phyloP scores from a whole-genome alignment of 1,140 invertebrate genomes.

The Pachyrhynchus sulphureomaculatus region DNA sequence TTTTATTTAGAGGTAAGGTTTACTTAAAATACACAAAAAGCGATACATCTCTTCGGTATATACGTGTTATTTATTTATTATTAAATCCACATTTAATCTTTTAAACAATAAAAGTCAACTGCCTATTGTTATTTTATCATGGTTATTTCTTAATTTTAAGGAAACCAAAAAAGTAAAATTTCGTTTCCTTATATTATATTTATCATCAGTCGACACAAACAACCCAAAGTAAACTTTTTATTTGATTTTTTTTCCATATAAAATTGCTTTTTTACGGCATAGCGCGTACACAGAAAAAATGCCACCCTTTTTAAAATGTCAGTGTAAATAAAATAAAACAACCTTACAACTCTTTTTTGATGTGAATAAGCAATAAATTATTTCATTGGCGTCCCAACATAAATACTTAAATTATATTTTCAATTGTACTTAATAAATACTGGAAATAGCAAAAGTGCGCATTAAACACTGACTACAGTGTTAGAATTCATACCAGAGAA shows the following conservation, averaged over 20 bases:
- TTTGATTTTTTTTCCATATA: not conserved
- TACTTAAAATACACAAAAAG: slow-evolving; percentile 8
- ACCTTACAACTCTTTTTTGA: slow-evolving; percentile 9
- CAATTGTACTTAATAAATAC: too few relatives aligned
- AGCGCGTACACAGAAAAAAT: not conserved
- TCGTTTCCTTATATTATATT: not conserved
- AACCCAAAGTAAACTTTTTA: not conserved
- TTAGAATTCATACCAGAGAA: too few relatives aligned
- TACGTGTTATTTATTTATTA: slow-evolving; percentile 28
- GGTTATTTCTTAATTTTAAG: slow-evolving; percentile 26
- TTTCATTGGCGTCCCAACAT: slow-evolving; percentile 9
- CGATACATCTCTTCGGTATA: not conserved
- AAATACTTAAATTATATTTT: too few relatives aligned
- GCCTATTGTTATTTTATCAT: slow-evolving; percentile 36
- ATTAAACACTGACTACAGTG: too few relatives aligned
- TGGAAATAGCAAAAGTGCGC: too few relatives aligned
- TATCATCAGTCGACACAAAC: not conserved
- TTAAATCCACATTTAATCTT: slow-evolving; percentile 27
- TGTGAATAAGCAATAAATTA: not conserved
- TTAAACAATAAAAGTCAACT: slow-evolving; percentile 30
- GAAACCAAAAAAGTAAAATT: slow-evolving; percentile 13
- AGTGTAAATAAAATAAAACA: slow-evolving; percentile 22
- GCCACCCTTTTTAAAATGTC: slow-evolving; percentile 17
- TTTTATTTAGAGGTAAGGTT: not conserved
- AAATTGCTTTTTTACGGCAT: not conserved